These are phyloP conservation scores for Chaetodon auriga DNA, from an alignment of 2,113 vertebrate genomes.

Conservation along the genomic window DNA sequence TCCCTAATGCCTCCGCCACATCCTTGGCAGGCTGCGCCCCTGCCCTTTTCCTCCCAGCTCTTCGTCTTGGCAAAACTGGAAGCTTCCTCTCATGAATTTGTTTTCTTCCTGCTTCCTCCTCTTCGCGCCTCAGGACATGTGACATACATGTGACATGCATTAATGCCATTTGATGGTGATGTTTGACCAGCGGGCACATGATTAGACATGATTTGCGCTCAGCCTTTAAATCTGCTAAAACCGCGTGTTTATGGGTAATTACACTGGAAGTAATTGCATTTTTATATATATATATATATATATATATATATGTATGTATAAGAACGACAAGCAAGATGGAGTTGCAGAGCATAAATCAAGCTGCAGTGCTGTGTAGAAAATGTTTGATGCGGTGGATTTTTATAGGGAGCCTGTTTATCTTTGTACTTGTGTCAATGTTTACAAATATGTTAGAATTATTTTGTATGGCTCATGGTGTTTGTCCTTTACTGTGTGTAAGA, in stretches of 20 bases:
- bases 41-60: slow-evolving; percentile 61
- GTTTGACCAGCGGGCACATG: slow-evolving; percentile 26
- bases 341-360: slow-evolving; percentile 48
- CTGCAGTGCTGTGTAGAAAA: slow-evolving; percentile 23
- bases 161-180: slow-evolving; percentile 26
- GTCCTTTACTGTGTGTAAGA: slow-evolving; percentile 74
- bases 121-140: slow-evolving; percentile 6
- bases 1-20: slow-evolving; percentile 73
- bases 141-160: neutral
- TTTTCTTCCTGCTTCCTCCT: slow-evolving; percentile 29
- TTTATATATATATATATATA: too few species aligned
- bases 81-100: slow-evolving; percentile 38
- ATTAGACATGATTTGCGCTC: slow-evolving; percentile 25
- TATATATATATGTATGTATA: neutral
- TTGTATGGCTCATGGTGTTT: slow-evolving; percentile 67
- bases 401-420: slow-evolving; percentile 73
- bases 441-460: slow-evolving; percentile 80
- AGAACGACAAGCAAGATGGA: slow-evolving; percentile 20
- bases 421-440: slow-evolving; percentile 78
- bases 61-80: slow-evolving; percentile 51
- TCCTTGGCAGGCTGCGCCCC: slow-evolving; percentile 71
- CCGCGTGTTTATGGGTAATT: slow-evolving; percentile 43
- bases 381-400: slow-evolving; percentile 69
- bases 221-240: slow-evolving; percentile 49
- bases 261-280: slow-evolving; percentile 39